Evolutionary conservation across 2,888 invertebrate species (phyloP), one percentile per base, ranked within the genome.

Genomic region (Platynereis dumerilii): DNA sequence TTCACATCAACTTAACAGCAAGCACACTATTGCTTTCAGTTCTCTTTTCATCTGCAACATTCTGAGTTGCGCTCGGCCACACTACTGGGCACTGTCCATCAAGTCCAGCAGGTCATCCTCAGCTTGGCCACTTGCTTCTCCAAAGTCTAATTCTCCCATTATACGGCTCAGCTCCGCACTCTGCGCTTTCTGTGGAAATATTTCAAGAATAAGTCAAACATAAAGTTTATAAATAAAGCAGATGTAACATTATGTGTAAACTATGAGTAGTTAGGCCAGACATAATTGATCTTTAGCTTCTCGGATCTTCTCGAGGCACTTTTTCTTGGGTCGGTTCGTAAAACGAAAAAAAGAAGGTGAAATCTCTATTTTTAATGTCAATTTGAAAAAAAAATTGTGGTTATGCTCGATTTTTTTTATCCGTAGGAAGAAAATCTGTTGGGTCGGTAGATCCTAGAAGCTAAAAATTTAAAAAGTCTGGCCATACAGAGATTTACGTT

Each of bases 51-150:
- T 12, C 12, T n/a, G n/a, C n/a, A n/a, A n/a, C n/a, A n/a, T n/a
- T n/a, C n/a, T n/a, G n/a, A n/a, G n/a, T n/a, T 64, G n/a, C n/a
- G n/a, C n/a, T n/a, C n/a, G n/a, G n/a, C 54, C n/a, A n/a, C n/a
- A n/a, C n/a, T n/a, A 67, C 26, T 68, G n/a, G 0, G 66, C 69
- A 52, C 65, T 79, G 70, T 83, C 83, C 82, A 82, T 80, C 22
- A 83, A 74, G 65, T 81, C 80, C 5, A 83, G 74, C 15, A 83
- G 73, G 67, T 83, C 80, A 64, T 79, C 78, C n/a, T 74, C 78
- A 17, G 73, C 75, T 12, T 28, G 68, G 64, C 26, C 65, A 53
- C 26, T 66, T 64, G 2, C 73, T 27, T 55, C 59, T 26, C 67
- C 71, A 12, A 82, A 75, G 3, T 66, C 72, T 64, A 83, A 65